phyloP scores from a whole-genome alignment of 2,797 vertebrate genomes.

The Lacerta bilineata region DNA sequence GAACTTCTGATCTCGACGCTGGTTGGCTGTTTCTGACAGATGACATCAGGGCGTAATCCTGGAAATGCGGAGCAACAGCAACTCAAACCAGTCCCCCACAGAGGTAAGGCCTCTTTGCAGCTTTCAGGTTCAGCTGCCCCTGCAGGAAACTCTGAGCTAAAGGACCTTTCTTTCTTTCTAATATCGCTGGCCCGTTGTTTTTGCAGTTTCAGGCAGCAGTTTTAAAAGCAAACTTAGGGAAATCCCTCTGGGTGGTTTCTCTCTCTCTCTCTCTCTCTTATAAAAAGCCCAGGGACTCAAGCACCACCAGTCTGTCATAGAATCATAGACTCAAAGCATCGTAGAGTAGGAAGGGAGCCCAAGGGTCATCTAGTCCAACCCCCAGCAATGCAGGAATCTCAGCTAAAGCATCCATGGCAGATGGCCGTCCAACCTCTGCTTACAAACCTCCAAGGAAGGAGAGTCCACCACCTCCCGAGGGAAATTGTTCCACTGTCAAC shows the following conservation, averaged over 20 bases:
- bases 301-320: constrained; percentile 21
- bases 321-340: too few species aligned
- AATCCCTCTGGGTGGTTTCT: constrained; percentile 81
- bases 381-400: too few species aligned
- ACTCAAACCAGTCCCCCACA: neutral
- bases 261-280: constrained; percentile 73
- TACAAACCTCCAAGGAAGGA: too few species aligned
- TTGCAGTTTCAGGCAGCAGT: constrained; percentile 68
- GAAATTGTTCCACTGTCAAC: too few species aligned
- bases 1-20: constrained; percentile 76
- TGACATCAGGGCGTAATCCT: constrained; percentile 83
- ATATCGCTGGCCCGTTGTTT: neutral
- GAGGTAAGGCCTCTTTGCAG: neutral
- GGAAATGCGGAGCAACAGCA: neutral
- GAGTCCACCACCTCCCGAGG: too few species aligned
- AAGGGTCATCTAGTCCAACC: too few species aligned
- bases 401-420: too few species aligned
- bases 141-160: constrained; percentile 52
- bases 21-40: constrained; percentile 74
- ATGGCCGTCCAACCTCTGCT: too few species aligned
- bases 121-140: constrained; percentile 52
- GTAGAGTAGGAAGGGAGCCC: too few species aligned
- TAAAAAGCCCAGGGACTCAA: constrained; percentile 63
- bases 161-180: constrained; percentile 59
- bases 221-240: constrained; percentile 80